Evolutionary conservation across 2,888 invertebrate genomes (phyloP).

Genomic region (Pammene fasciana): DNA sequence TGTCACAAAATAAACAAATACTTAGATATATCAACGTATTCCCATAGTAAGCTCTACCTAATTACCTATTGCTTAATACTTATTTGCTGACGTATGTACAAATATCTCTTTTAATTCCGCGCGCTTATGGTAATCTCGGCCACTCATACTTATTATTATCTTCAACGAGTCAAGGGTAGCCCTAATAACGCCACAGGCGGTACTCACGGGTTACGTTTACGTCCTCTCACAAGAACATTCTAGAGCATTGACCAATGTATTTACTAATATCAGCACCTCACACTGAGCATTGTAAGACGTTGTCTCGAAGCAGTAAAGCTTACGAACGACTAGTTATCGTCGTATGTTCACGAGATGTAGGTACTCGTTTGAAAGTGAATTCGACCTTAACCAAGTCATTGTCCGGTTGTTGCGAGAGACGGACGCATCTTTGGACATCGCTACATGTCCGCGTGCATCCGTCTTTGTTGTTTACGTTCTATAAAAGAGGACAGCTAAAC

Average conservation of each 20-base stretch:
- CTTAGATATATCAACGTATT: too few species aligned
- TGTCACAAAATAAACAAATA: too few species aligned
- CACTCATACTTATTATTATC: not conserved
- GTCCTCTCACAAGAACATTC: slow-evolving; percentile 45
- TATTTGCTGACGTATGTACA: not conserved
- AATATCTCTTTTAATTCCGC: not conserved
- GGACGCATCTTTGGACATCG: slow-evolving; percentile 20
- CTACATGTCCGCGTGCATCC: not conserved
- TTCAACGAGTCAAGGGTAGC: slow-evolving; percentile 33
- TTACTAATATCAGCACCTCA: not conserved
- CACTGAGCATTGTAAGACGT: not conserved
- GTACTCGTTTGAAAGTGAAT: slow-evolving; percentile 60
- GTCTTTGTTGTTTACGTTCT: slow-evolving; percentile 13
- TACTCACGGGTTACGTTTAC: not conserved
- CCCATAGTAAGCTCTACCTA: too few species aligned
- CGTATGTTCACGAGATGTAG: slow-evolving; percentile 20
- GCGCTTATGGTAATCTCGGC: not conserved
- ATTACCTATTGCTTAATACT: too few species aligned
- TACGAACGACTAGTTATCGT: not conserved
- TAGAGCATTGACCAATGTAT: slow-evolving; percentile 58
- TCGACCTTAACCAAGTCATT: slow-evolving; percentile 41
- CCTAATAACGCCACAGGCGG: slow-evolving; percentile 11
- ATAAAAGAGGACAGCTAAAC: slow-evolving; percentile 17
- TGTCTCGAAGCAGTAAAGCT: slow-evolving; percentile 1
- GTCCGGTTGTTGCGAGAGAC: slow-evolving; percentile 32